Percentiles rank a stretch among this genome's conserved stretches.
phyloP scores from a whole-genome alignment of 2,113 vertebrate species.

The Hymenochirus boettgeri region DNA sequence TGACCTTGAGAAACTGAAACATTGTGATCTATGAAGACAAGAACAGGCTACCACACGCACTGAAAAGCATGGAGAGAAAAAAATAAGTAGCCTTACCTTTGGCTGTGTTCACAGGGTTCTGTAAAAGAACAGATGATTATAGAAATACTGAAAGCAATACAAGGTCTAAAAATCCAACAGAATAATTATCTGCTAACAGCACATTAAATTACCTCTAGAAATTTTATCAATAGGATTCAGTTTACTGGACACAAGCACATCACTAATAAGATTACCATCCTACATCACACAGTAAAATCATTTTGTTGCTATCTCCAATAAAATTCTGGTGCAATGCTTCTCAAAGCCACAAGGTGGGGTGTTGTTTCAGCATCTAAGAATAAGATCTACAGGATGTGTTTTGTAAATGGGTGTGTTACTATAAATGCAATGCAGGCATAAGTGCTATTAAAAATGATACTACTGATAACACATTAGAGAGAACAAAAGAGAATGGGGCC shows the following conservation, averaged over 20 bases:
- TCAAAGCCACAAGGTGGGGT: neutral
- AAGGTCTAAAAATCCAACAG: too few species aligned
- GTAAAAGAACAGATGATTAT: constrained; percentile 50
- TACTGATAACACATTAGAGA: too few species aligned
- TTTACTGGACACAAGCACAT: too few species aligned
- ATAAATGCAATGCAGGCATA: neutral
- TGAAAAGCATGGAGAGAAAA: neutral
- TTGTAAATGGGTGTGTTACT: neutral
- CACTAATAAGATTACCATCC: too few species aligned
- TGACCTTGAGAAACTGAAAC: neutral
- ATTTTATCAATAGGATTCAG: too few species aligned
- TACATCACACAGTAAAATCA: neutral
- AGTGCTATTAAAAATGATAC: too few species aligned
- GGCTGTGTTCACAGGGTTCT: constrained; percentile 60
- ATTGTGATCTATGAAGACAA: constrained; percentile 16
- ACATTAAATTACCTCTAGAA: too few species aligned
- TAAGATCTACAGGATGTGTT: neutral
- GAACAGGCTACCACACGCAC: neutral
- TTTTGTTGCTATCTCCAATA: neutral
- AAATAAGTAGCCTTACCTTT: constrained; percentile 58
- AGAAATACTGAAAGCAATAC: too few species aligned
- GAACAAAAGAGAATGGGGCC: too few species aligned
- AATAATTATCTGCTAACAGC: too few species aligned
- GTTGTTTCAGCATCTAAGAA: neutral
- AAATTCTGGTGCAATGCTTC: neutral